Base-by-base conservation (phyloP, 35 echinoderm and acorn worm genomes). In the Chiridota heheva region DNA sequence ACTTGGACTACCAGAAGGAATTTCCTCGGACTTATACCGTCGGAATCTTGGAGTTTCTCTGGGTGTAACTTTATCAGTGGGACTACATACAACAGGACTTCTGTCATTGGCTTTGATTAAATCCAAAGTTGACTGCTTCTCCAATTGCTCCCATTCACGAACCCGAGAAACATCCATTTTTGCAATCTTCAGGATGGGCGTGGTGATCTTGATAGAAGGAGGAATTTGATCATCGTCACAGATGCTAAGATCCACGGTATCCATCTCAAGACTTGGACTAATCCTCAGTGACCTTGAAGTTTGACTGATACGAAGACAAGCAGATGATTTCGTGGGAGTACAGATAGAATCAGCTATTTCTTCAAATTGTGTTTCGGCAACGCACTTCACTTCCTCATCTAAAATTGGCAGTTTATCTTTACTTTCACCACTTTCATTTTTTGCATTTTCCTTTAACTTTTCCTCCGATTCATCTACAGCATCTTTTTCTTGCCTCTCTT, bases 21-120 rank as follows among this genome's bases (percentile, higher is more conserved):
- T 71, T 51, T 93, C 90, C 33, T 88, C 90, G 12, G 90, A 88
- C n/a, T 69, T 82, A 62, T 84, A 77, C 25, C 71, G 61, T 30
- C 80, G 63, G 59, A 88, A 80, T 49, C 90, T 45, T 13, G 84
- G 75, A 0, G 85, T 80, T 15, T 72, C 85, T 20, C 57, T 17
- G 25, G 82, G 70, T 17, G 57, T 78, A 34, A 40, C 32, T 60
- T 57, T 57, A 15, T 57, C 75, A 4, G 75, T 59, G 7, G 75
- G 75, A 24, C 75, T 78, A 1, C 20, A n/a, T 20, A 58, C 42
- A 27, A 78, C 42, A 0, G 27, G 31, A 22, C 51, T 49, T n/a
- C n/a, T n/a, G n/a, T n/a, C n/a, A n/a, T n/a, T n/a, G n/a, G n/a
- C n/a, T n/a, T n/a, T n/a, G n/a, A n/a, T n/a, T n/a, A n/a, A n/a